Evolutionary conservation across 1,140 invertebrate genomes (phyloP).

Genomic region (Temnothorax curvispinosus): DNA sequence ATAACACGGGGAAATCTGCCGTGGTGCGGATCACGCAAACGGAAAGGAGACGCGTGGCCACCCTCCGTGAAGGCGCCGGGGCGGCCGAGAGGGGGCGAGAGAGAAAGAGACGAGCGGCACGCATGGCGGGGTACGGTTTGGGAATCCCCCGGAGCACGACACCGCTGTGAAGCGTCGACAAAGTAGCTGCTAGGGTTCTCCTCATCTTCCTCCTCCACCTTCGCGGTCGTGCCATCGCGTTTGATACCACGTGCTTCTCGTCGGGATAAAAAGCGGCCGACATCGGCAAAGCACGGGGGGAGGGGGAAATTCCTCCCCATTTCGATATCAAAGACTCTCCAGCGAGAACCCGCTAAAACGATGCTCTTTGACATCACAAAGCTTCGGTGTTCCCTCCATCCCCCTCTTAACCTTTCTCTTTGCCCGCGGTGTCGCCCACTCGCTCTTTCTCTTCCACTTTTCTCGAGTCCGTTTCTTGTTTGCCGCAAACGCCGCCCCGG

Average conservation of each 20-base stretch:
- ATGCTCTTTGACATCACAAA: slow-evolving; percentile 59
- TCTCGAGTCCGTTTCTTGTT: slow-evolving; percentile 59
- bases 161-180: slow-evolving; percentile 57
- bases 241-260: slow-evolving; percentile 57
- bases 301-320: slow-evolving; percentile 22
- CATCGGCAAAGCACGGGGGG: neutral
- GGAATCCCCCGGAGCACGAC: slow-evolving; percentile 65
- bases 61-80: slow-evolving; percentile 26
- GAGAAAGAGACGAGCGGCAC: slow-evolving; percentile 20
- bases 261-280: slow-evolving; percentile 24
- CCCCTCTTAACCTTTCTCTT: slow-evolving; percentile 42
- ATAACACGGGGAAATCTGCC: slow-evolving; percentile 43
- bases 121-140: slow-evolving; percentile 64
- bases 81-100: neutral
- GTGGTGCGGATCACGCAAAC: slow-evolving; percentile 30
- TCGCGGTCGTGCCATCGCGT: slow-evolving; percentile 63
- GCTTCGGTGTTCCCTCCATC: neutral
- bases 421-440: slow-evolving; percentile 16
- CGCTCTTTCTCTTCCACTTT: slow-evolving; percentile 48
- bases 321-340: slow-evolving; percentile 44
- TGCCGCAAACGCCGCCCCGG: slow-evolving; percentile 46
- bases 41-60: slow-evolving; percentile 30
- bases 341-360: slow-evolving; percentile 46
- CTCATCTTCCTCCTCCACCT: slow-evolving; percentile 25
- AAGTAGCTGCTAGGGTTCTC: slow-evolving; percentile 70